Base-by-base conservation (phyloP, 2,888 invertebrate genomes). In the Toxonevra muliebris region DNA sequence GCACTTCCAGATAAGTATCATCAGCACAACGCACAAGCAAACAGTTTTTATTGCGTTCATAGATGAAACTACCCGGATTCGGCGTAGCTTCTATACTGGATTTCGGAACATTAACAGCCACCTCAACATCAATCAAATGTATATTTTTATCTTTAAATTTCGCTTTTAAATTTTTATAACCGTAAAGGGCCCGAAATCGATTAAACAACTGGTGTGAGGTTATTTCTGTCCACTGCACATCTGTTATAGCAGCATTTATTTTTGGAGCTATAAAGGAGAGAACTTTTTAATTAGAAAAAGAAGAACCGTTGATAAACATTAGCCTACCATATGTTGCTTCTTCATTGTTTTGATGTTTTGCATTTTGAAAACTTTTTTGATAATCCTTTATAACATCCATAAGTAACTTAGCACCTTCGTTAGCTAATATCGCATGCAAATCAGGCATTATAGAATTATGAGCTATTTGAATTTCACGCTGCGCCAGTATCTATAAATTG, bases 301-400 rank as follows among this genome's bases (percentile, higher is more conserved):
- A 13, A 17, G 8, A 53, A 17, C n/a, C 41, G 7, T n/a, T 11
- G 30, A 5, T 1, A 19, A 50, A 42, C 48, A 54, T 61, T 60
- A 68, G 58, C 59, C 81, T 88, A 94, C 94, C 95, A 86, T 91
- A 91, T 9, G 92, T 91, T 41, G 90, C 88, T 62, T 88, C 88
- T 41, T 85, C 79, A 59, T 87, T 79, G 61, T 88, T 84, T 83
- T 96, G 95, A 20, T 89, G 87, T 73, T 79, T 82, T 4, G 90
- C 88, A 70, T 86, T 86, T 15, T 85, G 75, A 71, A 94, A 85
- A 77, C 88, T 87, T 3, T 86, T 75, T 8, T 91, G 91, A 69
- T 93, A 84, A 71, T 86, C 85, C 73, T 84, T 80, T 17, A 95
- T 76, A 65, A 90, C 89, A 60, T 91, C 86, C 1, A 91, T 81